Conservation (phyloP, 2,888 invertebrate genomes). For the Torymus aiolomorphi region DNA sequence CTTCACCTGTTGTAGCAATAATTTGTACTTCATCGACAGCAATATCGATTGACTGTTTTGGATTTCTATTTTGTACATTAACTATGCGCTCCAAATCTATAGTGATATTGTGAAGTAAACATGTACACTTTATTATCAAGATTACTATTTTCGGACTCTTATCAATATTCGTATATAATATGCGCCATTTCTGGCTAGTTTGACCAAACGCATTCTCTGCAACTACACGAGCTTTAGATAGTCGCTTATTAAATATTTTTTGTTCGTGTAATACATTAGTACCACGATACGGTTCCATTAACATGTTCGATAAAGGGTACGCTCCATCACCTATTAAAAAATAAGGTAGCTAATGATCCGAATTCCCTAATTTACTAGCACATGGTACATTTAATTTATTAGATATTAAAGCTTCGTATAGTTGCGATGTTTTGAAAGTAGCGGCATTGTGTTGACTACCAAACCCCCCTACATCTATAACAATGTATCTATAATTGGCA, state of each 20-base stretch:
- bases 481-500: slow-evolving; percentile 21
- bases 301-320: slow-evolving; percentile 23
- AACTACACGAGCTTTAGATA: slow-evolving; percentile 32
- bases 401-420: slow-evolving; percentile 36
- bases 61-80: neutral
- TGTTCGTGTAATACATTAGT: slow-evolving; percentile 19
- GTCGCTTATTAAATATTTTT: slow-evolving; percentile 32
- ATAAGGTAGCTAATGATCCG: slow-evolving; percentile 19
- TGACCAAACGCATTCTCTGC: slow-evolving; percentile 43
- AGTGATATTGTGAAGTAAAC: too few relatives aligned
- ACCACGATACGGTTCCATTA: slow-evolving; percentile 42
- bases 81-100: neutral
- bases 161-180: neutral
- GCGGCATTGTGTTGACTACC: slow-evolving; percentile 32
- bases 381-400: slow-evolving; percentile 19
- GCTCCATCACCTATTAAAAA: slow-evolving; percentile 39
- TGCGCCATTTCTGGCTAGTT: too few relatives aligned
- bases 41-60: neutral
- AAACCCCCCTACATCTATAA: slow-evolving; percentile 33
- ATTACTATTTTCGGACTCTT: too few relatives aligned
- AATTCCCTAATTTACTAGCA: slow-evolving; percentile 24
- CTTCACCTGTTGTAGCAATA: neutral
- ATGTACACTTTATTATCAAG: too few relatives aligned
- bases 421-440: slow-evolving; percentile 40
- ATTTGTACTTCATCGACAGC: neutral